These are phyloP conservation scores for Ypsolopha sequella DNA, from an alignment of 2,888 invertebrate species.

Conservation along the genomic window DNA sequence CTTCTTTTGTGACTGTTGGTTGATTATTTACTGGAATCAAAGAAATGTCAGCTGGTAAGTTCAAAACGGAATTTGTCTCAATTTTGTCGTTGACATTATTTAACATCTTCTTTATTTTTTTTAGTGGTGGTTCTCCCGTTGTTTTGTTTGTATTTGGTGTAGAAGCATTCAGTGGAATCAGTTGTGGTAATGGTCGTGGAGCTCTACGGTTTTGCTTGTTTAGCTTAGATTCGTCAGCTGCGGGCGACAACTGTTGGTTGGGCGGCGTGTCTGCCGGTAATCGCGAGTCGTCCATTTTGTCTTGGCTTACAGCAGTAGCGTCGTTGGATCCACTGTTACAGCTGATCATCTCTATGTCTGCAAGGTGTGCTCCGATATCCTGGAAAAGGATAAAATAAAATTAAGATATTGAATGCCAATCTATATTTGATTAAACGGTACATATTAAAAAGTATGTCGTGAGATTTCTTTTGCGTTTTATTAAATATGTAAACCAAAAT, in stretches of 20 bases:
- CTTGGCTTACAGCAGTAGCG: conserved; percentile 20
- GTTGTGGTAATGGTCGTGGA: conserved; percentile 78
- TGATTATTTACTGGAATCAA: conserved; percentile 31
- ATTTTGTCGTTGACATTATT: conserved; percentile 12
- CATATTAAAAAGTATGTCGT: not conserved
- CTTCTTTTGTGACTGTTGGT: conserved; percentile 31
- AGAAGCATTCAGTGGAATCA: conserved; percentile 76
- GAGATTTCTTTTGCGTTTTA: no score
- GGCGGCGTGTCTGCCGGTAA: conserved; percentile 15
- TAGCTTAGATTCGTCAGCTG: conserved; percentile 33
- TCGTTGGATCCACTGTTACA: conserved; percentile 61
- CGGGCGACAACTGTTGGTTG: conserved; percentile 22
- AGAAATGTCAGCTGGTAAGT: conserved; percentile 35
- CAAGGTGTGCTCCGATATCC: conserved; percentile 53
- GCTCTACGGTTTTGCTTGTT: conserved; percentile 43
- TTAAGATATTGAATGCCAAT: not conserved
- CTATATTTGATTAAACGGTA: not conserved
- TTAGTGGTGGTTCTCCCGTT: conserved; percentile 50
- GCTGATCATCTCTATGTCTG: conserved; percentile 46
- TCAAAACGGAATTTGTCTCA: conserved; percentile 16
- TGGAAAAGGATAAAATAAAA: conserved; percentile 25
- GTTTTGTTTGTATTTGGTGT: conserved; percentile 48
- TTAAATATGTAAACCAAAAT: no score
- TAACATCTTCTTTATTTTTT: conserved; percentile 43
- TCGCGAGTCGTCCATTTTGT: conserved; percentile 29